A percentile compares a stretch with the other conserved stretches of the same genome.
Conservation (phyloP, 1,140 invertebrate genomes). For the Cherax quadricarinatus region DNA sequence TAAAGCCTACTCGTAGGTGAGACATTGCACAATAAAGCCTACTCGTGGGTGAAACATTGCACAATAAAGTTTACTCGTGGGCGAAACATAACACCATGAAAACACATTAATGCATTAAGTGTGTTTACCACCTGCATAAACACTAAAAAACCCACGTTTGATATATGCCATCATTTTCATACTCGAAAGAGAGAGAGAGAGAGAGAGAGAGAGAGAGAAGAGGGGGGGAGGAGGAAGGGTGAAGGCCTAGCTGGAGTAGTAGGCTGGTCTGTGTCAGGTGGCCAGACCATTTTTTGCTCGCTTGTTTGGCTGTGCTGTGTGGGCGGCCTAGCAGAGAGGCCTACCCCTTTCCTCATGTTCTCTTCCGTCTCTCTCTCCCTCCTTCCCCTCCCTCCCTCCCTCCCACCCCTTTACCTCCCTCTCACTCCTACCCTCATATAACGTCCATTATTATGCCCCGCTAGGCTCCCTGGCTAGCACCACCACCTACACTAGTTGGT, state of each 20-base stretch:
- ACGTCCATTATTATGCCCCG: background rate
- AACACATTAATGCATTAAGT: too few relatives aligned
- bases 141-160: too few relatives aligned
- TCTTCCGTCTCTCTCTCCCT: too few relatives aligned
- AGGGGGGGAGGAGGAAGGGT: background rate
- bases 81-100: too few relatives aligned
- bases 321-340: background rate
- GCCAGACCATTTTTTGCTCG: conserved; percentile 7
- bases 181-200: background rate
- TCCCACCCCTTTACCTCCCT: background rate
- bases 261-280: background rate
- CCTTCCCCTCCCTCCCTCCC: too few relatives aligned
- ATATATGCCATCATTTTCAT: too few relatives aligned
- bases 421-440: background rate
- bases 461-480: background rate
- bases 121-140: too few relatives aligned
- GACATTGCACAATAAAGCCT: too few relatives aligned
- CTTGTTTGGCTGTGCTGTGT: conserved; percentile 1
- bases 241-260: background rate
- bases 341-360: background rate
- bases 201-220: background rate
- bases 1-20: too few relatives aligned
- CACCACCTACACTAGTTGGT: background rate
- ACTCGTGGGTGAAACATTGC: too few relatives aligned
- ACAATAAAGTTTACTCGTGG: too few relatives aligned